phyloP scores from a whole-genome alignment of 2,888 invertebrate species.

The Trichogramma evanescens region DNA sequence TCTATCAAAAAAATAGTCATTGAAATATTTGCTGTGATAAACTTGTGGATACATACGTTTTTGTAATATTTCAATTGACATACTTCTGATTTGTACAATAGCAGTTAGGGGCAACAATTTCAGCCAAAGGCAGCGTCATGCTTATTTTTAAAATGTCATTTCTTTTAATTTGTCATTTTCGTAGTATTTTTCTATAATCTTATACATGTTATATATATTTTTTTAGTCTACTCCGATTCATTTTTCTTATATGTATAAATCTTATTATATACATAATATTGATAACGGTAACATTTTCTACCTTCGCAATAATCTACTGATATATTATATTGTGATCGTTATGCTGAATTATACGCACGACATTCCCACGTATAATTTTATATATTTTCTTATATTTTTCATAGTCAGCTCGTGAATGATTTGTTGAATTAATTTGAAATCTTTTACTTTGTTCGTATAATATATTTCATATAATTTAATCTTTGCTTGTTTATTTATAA shows the following conservation, averaged over 20 bases:
- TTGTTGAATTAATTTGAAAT: no score
- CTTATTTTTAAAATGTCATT: conserved; percentile 27
- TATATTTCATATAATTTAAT: no score
- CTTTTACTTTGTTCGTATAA: no score
- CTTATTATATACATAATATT: conserved; percentile 41
- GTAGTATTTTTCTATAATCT: conserved; percentile 14
- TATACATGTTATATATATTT: conserved; percentile 21
- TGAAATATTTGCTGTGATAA: neutral
- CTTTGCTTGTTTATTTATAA: no score
- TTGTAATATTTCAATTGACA: conserved; percentile 13
- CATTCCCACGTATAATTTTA: no score
- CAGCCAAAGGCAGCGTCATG: conserved; percentile 45
- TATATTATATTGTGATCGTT: no score
- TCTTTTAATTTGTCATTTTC: conserved; percentile 25
- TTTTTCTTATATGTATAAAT: conserved; percentile 25
- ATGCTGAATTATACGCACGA: no score
- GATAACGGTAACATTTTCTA: conserved; percentile 42
- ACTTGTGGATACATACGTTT: neutral
- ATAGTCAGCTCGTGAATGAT: no score
- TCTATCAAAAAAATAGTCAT: neutral
- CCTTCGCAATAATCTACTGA: neutral
- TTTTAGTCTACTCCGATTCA: conserved; percentile 23
- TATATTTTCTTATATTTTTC: no score
- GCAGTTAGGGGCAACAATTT: conserved; percentile 39
- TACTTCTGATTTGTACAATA: conserved; percentile 39